Evolutionary conservation across 2,888 invertebrate genomes (phyloP), one percentile per base, ranked within the genome.

Genomic region (Mythimna loreyi): DNA sequence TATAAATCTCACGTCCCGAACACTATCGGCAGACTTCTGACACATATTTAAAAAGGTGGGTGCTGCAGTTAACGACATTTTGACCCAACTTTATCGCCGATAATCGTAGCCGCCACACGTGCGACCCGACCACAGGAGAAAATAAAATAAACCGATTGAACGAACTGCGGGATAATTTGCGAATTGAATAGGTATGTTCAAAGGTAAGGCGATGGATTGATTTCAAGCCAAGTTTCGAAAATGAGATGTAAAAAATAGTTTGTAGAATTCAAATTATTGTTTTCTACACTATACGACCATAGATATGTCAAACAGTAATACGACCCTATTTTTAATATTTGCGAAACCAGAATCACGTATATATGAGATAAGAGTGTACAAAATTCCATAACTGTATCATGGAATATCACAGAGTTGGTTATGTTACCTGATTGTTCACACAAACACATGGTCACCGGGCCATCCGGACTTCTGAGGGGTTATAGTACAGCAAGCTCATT

Each of bases 31-130:
- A 1, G n/a, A 75, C 53, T 65, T 53, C 53, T 43, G 53, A 59
- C 53, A 55, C 9, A 9, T 72, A 53, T 75, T 68, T 59, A 43
- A 67, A 43, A 68, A 43, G 21, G 23, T 72, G 7, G 19, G 23
- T 33, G 16, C 19, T 21, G 23, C 47, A 45, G 13, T 67, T 72
- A 55, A 47, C 16, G 45, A 11, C 25, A 25, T 23, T 45, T 23
- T 28, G 19, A 11, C 30, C 21, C 25, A 76, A 55, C 58, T 75
- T 43, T 53, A 59, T 49, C 58, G 59, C 47, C 47, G 49, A 76
- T 72, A 59, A 76, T 76, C 43, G 23, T n/a, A 25, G 67, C 25
- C 30, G n/a, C 40, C 40, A 5, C 53, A 47, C 47, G 69, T 75
- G 16, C 21, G 16, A 40, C 19, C 19, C 40, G 19, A 62, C 28